Evolutionary conservation across 2,113 vertebrate species (phyloP), one percentile per base, ranked within the genome.

Genomic region (Cromileptes altivelis): DNA sequence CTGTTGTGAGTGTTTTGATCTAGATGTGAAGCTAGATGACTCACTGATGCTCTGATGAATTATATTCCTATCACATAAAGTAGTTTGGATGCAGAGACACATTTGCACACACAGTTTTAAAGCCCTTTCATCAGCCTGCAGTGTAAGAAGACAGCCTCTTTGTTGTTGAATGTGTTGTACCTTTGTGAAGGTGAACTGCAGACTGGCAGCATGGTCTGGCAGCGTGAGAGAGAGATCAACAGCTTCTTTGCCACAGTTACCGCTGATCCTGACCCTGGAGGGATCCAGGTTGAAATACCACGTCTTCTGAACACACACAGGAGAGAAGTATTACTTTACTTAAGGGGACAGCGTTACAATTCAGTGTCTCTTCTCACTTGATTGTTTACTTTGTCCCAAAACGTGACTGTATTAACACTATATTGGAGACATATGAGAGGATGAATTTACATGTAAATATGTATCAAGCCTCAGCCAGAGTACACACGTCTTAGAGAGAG

Each of bases 111-210:
- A 45, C 42, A 45, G 8, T 3, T 10, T 45, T 9, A 45, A 12
- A 42, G 42, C 42, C 42, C 11, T 42, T 42, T 42, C 11, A 37
- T 42, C 9, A 11, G 12, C 42, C 9, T 8, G 11, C 42, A 12
- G 11, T 45, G 11, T 9, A 45, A 45, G 42, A 11, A 45, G 42
- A 45, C 42, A 45, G 42, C 42, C 42, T 45, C 9, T 21, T n/a
- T 10, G 37, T 2, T 27, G 53, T 40, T n/a, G 6, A 49, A 18
- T 13, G 50, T 57, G 15, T 60, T 42, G 11, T 94, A 99, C 98
- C 96, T 97, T 96, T 52, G 19, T 90, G 90, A 99, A 98, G 6
- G 25, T 93, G 87, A 99, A 85, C 82, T 94, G 92, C 82, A 99
- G 85, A 88, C 91, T 94, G 78, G 96, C 96, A 0, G 84, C 85